Percentiles rank a stretch among this genome's conserved stretches.
Evolutionary conservation across 2,888 invertebrate species (phyloP).

Genomic region (Pteria penguin): DNA sequence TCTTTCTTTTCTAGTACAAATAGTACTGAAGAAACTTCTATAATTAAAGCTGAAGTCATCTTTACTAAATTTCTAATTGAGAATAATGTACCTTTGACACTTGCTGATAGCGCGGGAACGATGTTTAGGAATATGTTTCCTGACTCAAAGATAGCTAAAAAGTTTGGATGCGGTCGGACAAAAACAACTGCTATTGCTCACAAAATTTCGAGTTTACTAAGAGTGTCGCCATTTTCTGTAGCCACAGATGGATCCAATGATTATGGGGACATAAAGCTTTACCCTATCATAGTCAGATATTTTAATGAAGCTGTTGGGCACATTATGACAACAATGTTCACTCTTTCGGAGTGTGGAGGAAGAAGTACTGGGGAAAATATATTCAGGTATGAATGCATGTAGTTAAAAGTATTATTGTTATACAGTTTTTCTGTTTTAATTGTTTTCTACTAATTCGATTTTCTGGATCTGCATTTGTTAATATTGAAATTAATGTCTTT

Average conservation of each 20-base stretch:
- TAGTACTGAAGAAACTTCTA: not conserved
- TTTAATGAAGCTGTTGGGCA: not conserved
- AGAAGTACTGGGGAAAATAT: slow-evolving; percentile 13
- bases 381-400: no score
- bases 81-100: slow-evolving; percentile 3
- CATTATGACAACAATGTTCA: not conserved
- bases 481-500: no score
- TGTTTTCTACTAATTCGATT: no score
- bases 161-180: slow-evolving; percentile 15
- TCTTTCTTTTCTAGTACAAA: not conserved
- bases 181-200: slow-evolving; percentile 13
- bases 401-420: no score
- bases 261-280: slow-evolving; percentile 15
- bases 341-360: not conserved
- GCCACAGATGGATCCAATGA: slow-evolving; percentile 26
- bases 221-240: slow-evolving; percentile 15
- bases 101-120: not conserved
- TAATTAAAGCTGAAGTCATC: not conserved
- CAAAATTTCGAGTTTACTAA: not conserved
- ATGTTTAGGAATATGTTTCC: slow-evolving; percentile 18
- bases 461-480: no score
- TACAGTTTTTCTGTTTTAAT: no score
- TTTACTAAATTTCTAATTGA: slow-evolving; percentile 17
- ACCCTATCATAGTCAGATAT: slow-evolving; percentile 11
- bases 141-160: slow-evolving; percentile 14